A percentile compares a stretch with the other conserved stretches of the same genome.
Evolutionary conservation across 2,888 invertebrate genomes (phyloP).

Genomic region (Byasa hedistus): DNA sequence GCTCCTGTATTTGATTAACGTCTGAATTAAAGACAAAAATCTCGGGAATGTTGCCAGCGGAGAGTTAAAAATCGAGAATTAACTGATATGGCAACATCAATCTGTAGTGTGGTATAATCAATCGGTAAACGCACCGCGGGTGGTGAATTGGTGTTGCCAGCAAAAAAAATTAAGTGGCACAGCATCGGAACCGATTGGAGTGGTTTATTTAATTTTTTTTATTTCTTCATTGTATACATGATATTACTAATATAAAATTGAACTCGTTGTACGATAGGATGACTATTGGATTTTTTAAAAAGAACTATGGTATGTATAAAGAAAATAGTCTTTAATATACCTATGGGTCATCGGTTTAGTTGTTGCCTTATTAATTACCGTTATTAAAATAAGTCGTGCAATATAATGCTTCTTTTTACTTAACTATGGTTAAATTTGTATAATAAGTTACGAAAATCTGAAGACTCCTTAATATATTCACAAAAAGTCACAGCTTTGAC

Average conservation of each 20-base stretch:
- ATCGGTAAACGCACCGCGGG: conserved; percentile 41
- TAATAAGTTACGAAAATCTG: too few species aligned
- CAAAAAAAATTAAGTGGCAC: conserved; percentile 39
- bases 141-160: conserved; percentile 49
- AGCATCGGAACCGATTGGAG: conserved; percentile 18
- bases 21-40: conserved; percentile 7
- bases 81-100: conserved; percentile 32
- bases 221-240: conserved; percentile 9
- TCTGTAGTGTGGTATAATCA: conserved; percentile 37
- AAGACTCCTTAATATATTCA: too few species aligned
- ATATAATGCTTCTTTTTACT: too few species aligned
- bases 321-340: not conserved
- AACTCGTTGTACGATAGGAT: not conserved
- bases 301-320: not conserved
- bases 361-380: not conserved
- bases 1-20: conserved; percentile 1
- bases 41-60: not conserved
- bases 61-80: conserved; percentile 27
- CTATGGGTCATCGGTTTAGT: not conserved
- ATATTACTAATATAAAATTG: conserved; percentile 8
- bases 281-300: conserved; percentile 1
- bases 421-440: too few species aligned
- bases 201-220: conserved; percentile 23
- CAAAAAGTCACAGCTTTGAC: too few species aligned
- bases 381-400: too few species aligned